Evolutionary conservation across 2,888 invertebrate species (phyloP).

Genomic region (Ophion costatus): DNA sequence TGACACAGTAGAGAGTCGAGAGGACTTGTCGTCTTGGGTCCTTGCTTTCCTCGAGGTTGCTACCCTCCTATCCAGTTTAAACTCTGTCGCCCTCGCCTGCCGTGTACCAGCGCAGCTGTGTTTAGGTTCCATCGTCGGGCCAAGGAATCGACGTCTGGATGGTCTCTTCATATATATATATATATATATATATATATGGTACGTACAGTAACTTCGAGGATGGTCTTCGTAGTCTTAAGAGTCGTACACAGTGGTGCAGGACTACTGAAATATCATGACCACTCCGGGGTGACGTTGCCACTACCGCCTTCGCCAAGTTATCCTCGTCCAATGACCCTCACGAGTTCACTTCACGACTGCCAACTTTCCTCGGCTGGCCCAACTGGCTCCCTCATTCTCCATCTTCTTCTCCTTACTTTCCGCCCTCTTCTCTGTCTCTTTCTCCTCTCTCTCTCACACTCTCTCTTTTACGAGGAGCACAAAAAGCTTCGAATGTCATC

Average conservation of each 20-base stretch:
- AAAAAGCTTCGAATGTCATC: slow-evolving; percentile 32
- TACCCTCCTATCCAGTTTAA: slow-evolving; percentile 28
- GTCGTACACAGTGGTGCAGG: background rate
- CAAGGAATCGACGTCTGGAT: slow-evolving; percentile 22
- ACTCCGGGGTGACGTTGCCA: slow-evolving; percentile 30
- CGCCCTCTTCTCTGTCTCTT: background rate
- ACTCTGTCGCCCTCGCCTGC: slow-evolving; percentile 11
- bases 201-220: background rate
- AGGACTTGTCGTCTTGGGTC: slow-evolving; percentile 42
- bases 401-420: background rate
- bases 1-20: slow-evolving; percentile 23
- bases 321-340: slow-evolving; percentile 42
- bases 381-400: slow-evolving; percentile 6
- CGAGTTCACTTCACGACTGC: slow-evolving; percentile 40
- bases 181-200: background rate
- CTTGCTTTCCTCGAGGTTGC: slow-evolving; percentile 38
- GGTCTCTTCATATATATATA: background rate
- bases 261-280: slow-evolving; percentile 55
- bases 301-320: slow-evolving; percentile 40
- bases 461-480: slow-evolving; percentile 8
- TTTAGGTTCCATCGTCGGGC: slow-evolving; percentile 31
- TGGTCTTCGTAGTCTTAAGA: slow-evolving; percentile 1
- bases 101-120: slow-evolving; percentile 47
- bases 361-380: slow-evolving; percentile 46
- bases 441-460: background rate